Evolutionary conservation across 1,140 invertebrate species (phyloP), one percentile per base, ranked within the genome.

Genomic region (Drosophila nannoptera): DNA sequence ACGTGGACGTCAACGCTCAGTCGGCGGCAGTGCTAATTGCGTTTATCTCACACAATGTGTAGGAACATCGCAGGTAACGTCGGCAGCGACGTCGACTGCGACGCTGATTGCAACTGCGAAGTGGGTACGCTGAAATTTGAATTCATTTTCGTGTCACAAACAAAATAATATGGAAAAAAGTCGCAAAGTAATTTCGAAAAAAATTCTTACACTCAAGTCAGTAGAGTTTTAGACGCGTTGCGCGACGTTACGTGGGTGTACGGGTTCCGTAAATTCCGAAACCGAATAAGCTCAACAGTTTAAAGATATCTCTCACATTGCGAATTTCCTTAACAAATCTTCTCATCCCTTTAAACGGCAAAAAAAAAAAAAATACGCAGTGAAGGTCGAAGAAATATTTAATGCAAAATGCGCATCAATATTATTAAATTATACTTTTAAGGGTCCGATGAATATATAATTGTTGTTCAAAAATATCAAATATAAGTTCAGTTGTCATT

Each of bases 201-300:
- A 69, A 63, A 87, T 86, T 86, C 81, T 86, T 86, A 87, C 61
- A 55, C 70, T 80, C 67, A 67, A 81, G 59, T 86, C 72, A 86
- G 81, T 86, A 86, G 77, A 77, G 77, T 86, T 86, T 87, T 86
- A 86, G 81, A 86, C 82, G 81, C 56, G 82, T 64, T 72, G 52
- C 81, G 61, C 69, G 77, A 75, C 71, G 77, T 64, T 87, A 81
- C 81, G 81, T 86, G 68, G 77, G 75, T 73, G 76, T 50, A 63
- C 12, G 67, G 56, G 75, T 78, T 80, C 64, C 45, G 66, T 65
- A 74, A 63, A 56, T 46, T 48, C 29, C 50, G 29, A 75, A 72
- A 50, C 29, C 9, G 12, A 43, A 49, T 52, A 16, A 8, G 14
- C n/a, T 16, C 5, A 48, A 59, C 58, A 45, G 32, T 33, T 6